Evolutionary conservation across 2,113 vertebrate species (phyloP).

Genomic region (Strix uralensis): DNA sequence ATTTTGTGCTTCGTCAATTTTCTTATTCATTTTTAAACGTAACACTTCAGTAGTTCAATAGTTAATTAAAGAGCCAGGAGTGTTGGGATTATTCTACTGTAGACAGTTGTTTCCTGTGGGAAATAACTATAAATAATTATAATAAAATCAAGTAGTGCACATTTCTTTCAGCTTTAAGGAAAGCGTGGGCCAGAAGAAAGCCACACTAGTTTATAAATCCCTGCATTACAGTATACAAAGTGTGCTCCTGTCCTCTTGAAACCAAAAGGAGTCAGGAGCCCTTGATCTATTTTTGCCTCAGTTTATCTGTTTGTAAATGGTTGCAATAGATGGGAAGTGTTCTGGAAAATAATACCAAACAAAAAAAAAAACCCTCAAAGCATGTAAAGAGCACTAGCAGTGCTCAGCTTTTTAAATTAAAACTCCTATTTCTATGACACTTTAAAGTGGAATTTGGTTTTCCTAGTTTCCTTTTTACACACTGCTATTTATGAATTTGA

Average conservation of each 20-base stretch:
- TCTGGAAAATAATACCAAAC: neutral
- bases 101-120: neutral
- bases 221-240: neutral
- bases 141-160: neutral
- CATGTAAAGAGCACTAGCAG: neutral
- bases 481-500: constrained; percentile 3
- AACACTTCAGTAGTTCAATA: neutral
- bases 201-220: too few relatives aligned
- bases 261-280: neutral
- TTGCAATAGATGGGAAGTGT: neutral
- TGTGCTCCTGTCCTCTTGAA: neutral
- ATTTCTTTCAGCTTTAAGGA: neutral
- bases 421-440: neutral
- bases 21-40: neutral
- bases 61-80: neutral
- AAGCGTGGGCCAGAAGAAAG: neutral
- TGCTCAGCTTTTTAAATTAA: neutral
- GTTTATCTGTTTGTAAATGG: neutral
- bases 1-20: neutral
- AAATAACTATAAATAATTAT: too few relatives aligned
- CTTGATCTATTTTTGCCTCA: neutral
- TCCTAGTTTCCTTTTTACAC: neutral
- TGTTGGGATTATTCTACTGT: neutral
- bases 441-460: neutral
- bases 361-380: neutral